Evolutionary conservation across 2,888 invertebrate species (phyloP).

Genomic region (Pyrochroa serraticornis): DNA sequence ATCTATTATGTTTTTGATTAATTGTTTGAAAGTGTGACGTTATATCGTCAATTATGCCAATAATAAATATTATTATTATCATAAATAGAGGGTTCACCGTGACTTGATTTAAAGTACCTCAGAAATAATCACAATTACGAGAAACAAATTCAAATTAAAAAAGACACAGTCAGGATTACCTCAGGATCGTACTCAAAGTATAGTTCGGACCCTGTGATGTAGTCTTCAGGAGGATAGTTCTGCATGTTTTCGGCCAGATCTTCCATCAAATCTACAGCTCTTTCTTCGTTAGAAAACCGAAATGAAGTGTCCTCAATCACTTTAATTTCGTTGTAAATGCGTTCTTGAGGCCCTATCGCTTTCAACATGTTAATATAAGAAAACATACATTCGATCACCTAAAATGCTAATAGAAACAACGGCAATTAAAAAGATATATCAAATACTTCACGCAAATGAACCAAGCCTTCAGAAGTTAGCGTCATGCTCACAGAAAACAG

Average conservation of each 20-base stretch:
- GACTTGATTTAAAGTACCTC: no score
- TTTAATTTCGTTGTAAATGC: slow-evolving; percentile 75
- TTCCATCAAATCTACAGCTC: slow-evolving; percentile 80
- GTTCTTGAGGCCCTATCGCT: slow-evolving; percentile 69
- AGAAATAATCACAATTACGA: no score
- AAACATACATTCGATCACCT: slow-evolving; percentile 80
- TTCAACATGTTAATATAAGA: slow-evolving; percentile 79
- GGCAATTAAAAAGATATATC: no score
- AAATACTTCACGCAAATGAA: slow-evolving; percentile 70
- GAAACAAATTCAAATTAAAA: no score
- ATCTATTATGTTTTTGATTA: no score
- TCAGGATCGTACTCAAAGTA: slow-evolving; percentile 79
- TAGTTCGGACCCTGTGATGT: slow-evolving; percentile 76
- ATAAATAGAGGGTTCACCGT: no score
- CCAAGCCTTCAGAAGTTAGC: slow-evolving; percentile 79
- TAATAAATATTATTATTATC: no score
- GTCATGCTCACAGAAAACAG: slow-evolving; percentile 74
- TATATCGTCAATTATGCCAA: no score
- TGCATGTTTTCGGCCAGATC: slow-evolving; percentile 79
- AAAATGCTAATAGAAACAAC: slow-evolving; percentile 36
- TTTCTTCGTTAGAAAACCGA: slow-evolving; percentile 72
- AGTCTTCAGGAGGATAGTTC: slow-evolving; percentile 77
- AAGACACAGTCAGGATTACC: slow-evolving; percentile 49
- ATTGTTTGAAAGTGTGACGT: no score
- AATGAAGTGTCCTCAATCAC: slow-evolving; percentile 76